Evolutionary conservation across 1,140 invertebrate genomes (phyloP), one percentile per base, ranked within the genome.

Genomic region (Manduca sexta): DNA sequence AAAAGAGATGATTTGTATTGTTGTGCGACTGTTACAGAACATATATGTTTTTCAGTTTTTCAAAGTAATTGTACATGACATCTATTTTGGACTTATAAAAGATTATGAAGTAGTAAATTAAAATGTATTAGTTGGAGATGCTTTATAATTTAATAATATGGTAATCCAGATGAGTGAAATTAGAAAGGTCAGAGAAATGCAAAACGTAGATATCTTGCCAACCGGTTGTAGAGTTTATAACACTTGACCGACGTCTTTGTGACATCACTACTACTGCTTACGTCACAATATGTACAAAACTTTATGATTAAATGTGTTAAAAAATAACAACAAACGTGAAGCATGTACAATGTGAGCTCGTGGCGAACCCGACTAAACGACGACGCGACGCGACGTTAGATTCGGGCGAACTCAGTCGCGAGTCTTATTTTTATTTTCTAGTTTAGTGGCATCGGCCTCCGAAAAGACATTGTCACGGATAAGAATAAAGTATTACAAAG

Each of bases 111-210:
- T n/a, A n/a, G n/a, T n/a, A n/a, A n/a, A n/a, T n/a, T n/a, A n/a
- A n/a, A n/a, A n/a, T n/a, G n/a, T n/a, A n/a, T n/a, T n/a, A n/a
- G n/a, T n/a, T n/a, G 14, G 12, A 35, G 34, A 35, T n/a, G 12
- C 11, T 8, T 26, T 18, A 8, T 8, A 21, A 12, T 34, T 45
- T 30, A 45, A 31, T 45, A 18, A 21, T 35, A 45, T 45, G 34
- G 16, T 45, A 35, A 45, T 35, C 29, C 11, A 56, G 52, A 43
- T 49, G 42, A 54, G 64, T 52, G 60, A 67, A 67, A 67, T 64
- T 64, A 67, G 64, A 67, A 64, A 63, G 57, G 64, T 64, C 54
- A 58, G 54, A 53, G 64, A 64, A 60, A 60, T 56, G 16, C 29
- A 49, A 53, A 52, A 38, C 21, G 21, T 26, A 26, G 21, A 26